These are phyloP conservation scores for Aphelinus atriplicis DNA, from an alignment of 1,140 invertebrate genomes.

Conservation along the genomic window DNA sequence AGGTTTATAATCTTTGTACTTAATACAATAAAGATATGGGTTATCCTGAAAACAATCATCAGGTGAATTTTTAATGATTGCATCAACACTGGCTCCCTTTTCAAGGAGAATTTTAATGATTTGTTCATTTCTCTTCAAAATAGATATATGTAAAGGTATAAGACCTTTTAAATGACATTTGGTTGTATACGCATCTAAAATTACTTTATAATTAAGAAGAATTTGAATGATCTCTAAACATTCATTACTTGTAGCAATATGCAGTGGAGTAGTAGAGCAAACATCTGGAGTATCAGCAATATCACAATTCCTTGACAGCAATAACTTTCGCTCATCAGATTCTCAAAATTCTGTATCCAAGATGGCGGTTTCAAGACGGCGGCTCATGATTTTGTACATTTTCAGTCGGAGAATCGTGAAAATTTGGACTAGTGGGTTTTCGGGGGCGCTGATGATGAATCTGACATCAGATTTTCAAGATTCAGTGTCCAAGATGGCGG, in stretches of 20 bases:
- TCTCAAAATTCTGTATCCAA: too few relatives aligned
- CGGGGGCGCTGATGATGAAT: too few relatives aligned
- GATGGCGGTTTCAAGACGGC: too few relatives aligned
- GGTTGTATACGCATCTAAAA: constrained; percentile 9
- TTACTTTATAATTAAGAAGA: neutral
- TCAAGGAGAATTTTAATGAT: constrained; percentile 11
- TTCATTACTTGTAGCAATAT: constrained; percentile 23
- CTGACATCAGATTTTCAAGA: too few relatives aligned
- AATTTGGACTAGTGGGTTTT: too few relatives aligned
- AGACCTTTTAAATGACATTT: constrained; percentile 5
- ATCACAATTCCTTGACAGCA: neutral
- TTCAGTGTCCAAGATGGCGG: too few relatives aligned
- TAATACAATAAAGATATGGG: neutral
- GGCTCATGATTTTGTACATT: too few relatives aligned
- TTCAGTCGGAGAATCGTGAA: too few relatives aligned
- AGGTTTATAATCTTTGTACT: neutral
- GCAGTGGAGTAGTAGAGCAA: constrained; percentile 8
- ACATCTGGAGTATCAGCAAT: constrained; percentile 6
- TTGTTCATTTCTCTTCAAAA: constrained; percentile 4
- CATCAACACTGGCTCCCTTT: constrained; percentile 7
- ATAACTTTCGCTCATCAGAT: neutral
- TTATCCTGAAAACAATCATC: neutral
- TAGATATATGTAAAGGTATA: constrained; percentile 20
- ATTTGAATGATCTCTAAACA: constrained; percentile 11
- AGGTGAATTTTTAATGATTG: neutral